Conservation (phyloP, 2,113 vertebrate genomes). For the Albula glossodonta region DNA sequence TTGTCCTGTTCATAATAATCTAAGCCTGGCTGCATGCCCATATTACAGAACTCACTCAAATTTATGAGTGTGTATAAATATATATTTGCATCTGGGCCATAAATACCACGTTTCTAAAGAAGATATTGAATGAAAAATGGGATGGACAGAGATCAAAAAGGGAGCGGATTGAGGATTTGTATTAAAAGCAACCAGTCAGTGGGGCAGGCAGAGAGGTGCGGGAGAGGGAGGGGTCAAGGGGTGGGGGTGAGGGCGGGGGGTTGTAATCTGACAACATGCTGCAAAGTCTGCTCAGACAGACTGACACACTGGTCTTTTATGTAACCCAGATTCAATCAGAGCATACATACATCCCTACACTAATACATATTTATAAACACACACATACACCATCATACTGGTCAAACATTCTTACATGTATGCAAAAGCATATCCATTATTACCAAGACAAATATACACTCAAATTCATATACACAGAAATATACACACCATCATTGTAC, state of each 20-base stretch:
- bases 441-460: neutral
- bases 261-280: neutral
- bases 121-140: slow-evolving; percentile 9
- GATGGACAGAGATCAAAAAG: neutral
- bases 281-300: neutral
- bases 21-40: neutral
- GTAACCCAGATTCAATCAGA: neutral
- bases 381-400: no score
- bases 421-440: neutral
- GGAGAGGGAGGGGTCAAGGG: neutral
- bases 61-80: neutral
- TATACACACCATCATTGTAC: neutral
- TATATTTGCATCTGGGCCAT: neutral
- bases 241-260: no score
- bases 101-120: neutral
- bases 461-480: neutral
- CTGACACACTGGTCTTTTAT: neutral
- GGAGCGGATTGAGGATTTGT: neutral
- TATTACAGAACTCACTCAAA: neutral
- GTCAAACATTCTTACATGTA: neutral
- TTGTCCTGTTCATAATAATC: neutral
- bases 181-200: neutral
- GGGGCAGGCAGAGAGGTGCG: neutral
- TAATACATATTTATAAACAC: no score
- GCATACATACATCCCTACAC: neutral